phyloP scores from a whole-genome alignment of 1,140 invertebrate species.

The Tachypleus tridentatus region DNA sequence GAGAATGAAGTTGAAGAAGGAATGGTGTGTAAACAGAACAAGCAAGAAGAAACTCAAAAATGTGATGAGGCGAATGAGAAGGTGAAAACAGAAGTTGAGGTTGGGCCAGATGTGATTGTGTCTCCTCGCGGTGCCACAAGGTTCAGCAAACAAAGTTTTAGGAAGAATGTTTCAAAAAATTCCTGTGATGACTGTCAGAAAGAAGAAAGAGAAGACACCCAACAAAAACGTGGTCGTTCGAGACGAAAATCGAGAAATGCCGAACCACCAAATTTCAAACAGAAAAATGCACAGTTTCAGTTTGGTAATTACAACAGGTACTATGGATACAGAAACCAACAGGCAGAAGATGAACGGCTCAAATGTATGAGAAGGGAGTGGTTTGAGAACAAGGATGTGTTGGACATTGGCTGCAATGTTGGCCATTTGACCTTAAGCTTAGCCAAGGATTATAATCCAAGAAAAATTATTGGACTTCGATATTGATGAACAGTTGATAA shows the following conservation, averaged over 20 bases:
- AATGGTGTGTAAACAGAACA: conserved; percentile 39
- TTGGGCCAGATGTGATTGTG: conserved; percentile 62
- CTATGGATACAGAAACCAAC: conserved; percentile 85
- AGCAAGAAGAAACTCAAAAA: conserved; percentile 40
- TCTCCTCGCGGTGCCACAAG: conserved; percentile 78
- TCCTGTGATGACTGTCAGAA: too few species aligned
- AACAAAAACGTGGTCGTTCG: too few species aligned
- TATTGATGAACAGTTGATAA: conserved; percentile 80
- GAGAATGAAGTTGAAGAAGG: conserved; percentile 24
- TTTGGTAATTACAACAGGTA: conserved; percentile 96
- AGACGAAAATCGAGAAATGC: neutral
- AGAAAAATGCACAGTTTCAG: conserved; percentile 48
- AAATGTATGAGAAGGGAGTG: conserved; percentile 67
- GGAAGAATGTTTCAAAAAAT: neutral
- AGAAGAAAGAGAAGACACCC: too few species aligned
- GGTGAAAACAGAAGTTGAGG: conserved; percentile 7
- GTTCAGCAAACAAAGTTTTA: neutral
- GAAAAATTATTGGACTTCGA: conserved; percentile 84
- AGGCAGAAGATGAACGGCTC: conserved; percentile 61
- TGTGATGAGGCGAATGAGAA: conserved; percentile 6
- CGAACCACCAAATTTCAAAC: conserved; percentile 4
- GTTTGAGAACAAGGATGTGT: conserved; percentile 77
- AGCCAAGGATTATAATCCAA: conserved; percentile 69
- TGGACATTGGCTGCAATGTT: conserved; percentile 97
- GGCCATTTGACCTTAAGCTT: conserved; percentile 76